Evolutionary conservation across 2,797 vertebrate species (phyloP), one percentile per base, ranked within the genome.

Genomic region (Microctenopoma stevenorrisi): DNA sequence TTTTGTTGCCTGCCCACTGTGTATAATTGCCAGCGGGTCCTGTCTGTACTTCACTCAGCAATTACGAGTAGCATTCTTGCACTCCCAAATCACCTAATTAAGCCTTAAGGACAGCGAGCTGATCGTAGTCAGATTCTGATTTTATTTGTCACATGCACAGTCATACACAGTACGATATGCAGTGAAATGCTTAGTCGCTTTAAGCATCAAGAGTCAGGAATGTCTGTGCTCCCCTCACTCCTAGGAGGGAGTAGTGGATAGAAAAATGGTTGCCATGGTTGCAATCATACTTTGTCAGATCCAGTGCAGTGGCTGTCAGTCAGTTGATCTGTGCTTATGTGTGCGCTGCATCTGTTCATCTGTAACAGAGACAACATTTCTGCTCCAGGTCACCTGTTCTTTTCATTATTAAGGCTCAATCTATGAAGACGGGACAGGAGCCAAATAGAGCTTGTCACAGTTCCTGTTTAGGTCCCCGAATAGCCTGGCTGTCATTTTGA

Each of bases 11-110:
- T 86, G 78, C 78, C 84, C 69, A 76, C 85, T 90, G 90, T 86
- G 85, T 83, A 69, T 90, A 82, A 90, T 90, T 91, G 90, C 90
- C 82, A 66, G 70, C 46, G 70, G 83, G 73, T 62, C 88, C 80
- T 65, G 81, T 64, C 81, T 79, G 75, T 74, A 76, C 82, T 86
- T 88, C 66, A 79, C 85, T 88, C 83, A 53, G 85, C 85, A 91
- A 91, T 93, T 92, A 93, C 63, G 18, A 79, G 81, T 79, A 42
- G 76, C 76, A 74, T 89, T 92, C 84, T 81, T 86, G 70, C 74
- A 74, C 81, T 76, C 66, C 60, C 60, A 71, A 81, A 87, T 83
- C 52, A n/a, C 72, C 88, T 92, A 93, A 93, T 93, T 91, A 94
- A 84, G 82, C 89, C 91, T 93, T 80, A 83, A 83, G 89, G 88